phyloP scores from a whole-genome alignment of 2,888 invertebrate species.

The Sinhomidia bicolor region DNA sequence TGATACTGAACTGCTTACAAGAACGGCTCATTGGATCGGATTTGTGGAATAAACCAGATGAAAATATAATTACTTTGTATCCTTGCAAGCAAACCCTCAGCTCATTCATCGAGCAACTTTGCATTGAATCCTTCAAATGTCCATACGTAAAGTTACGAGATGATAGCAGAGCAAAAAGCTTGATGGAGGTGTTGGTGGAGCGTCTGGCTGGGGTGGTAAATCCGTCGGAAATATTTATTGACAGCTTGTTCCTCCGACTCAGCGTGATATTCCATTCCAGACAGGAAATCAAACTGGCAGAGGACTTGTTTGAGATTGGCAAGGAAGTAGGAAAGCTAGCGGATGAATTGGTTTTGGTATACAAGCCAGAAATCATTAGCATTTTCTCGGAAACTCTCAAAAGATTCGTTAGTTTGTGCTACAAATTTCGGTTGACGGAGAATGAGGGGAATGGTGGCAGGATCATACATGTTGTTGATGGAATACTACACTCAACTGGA shows the following conservation, averaged over 20 bases:
- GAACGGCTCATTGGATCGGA: slow-evolving; percentile 58
- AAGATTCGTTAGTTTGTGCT: slow-evolving; percentile 73
- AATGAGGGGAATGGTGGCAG: slow-evolving; percentile 67
- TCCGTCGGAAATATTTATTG: slow-evolving; percentile 72
- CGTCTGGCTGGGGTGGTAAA: slow-evolving; percentile 52
- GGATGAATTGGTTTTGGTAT: slow-evolving; percentile 62
- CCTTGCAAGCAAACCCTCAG: slow-evolving; percentile 74
- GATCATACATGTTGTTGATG: slow-evolving; percentile 75
- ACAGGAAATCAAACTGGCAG: slow-evolving; percentile 63
- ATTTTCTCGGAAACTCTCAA: slow-evolving; percentile 74
- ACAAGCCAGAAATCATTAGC: slow-evolving; percentile 69
- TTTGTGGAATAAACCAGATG: slow-evolving; percentile 68
- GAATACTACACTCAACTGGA: slow-evolving; percentile 72
- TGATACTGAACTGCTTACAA: slow-evolving; percentile 57
- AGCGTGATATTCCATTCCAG: slow-evolving; percentile 72
- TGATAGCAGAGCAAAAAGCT: slow-evolving; percentile 47
- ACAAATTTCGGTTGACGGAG: slow-evolving; percentile 68
- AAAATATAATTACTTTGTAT: slow-evolving; percentile 68
- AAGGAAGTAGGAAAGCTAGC: slow-evolving; percentile 72
- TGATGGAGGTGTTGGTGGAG: slow-evolving; percentile 62
- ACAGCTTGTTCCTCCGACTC: slow-evolving; percentile 73
- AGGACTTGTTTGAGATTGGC: slow-evolving; percentile 66
- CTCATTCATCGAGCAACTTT: slow-evolving; percentile 75
- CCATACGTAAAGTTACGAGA: slow-evolving; percentile 61
- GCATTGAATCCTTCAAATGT: slow-evolving; percentile 73